phyloP scores from a whole-genome alignment of 1,140 invertebrate species.

The Zophobas atratus region DNA sequence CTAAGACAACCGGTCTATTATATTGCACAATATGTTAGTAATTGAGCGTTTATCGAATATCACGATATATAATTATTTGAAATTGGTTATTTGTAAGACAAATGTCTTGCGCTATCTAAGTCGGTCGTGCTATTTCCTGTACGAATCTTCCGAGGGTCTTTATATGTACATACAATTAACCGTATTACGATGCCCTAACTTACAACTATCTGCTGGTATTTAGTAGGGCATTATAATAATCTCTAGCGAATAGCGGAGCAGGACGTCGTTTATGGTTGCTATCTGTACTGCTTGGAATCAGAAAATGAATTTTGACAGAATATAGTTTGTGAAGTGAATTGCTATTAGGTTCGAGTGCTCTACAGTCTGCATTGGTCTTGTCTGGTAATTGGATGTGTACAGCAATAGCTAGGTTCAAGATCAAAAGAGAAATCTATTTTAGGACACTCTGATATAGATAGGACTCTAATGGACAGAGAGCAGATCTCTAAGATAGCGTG shows the following conservation, averaged over 20 bases:
- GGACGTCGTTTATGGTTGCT: not conserved
- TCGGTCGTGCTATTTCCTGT: too few species aligned
- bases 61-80: too few species aligned
- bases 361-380: conserved; percentile 19
- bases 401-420: conserved; percentile 4
- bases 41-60: too few species aligned
- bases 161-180: too few species aligned
- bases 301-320: conserved; percentile 24
- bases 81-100: too few species aligned
- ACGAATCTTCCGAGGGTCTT: too few species aligned
- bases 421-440: conserved; percentile 1
- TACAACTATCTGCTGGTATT: too few species aligned
- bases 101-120: too few species aligned
- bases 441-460: conserved; percentile 15
- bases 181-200: too few species aligned
- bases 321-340: conserved; percentile 25
- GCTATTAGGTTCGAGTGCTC: conserved; percentile 24
- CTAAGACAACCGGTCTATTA: too few species aligned
- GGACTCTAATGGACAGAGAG: conserved; percentile 10
- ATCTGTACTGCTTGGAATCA: not conserved
- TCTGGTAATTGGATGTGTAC: conserved; percentile 23
- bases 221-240: too few species aligned
- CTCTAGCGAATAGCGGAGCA: not conserved
- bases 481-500: not conserved
- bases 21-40: too few species aligned